Conservation (phyloP, 2,113 vertebrate genomes). For the Cryptomyrus ogoouensis region DNA sequence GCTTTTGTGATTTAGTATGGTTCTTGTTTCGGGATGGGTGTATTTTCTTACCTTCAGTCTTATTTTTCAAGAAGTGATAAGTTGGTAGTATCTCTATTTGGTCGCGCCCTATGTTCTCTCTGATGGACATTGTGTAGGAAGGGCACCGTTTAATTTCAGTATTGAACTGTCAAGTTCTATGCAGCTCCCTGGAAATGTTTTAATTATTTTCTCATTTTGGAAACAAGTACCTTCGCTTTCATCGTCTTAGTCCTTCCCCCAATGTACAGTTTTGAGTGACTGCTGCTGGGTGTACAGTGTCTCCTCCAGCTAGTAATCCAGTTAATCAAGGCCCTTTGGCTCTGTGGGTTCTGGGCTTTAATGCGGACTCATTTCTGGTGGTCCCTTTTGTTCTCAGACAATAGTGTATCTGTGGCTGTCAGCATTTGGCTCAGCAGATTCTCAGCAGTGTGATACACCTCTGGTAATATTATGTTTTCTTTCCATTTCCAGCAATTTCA, state of each 20-base stretch:
- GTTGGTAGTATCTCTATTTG: background rate
- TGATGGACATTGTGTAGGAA: background rate
- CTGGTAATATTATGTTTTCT: background rate
- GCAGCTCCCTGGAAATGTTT: background rate
- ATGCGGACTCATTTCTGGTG: background rate
- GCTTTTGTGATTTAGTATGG: background rate
- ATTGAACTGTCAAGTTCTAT: background rate
- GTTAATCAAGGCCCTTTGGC: background rate
- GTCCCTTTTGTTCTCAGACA: background rate
- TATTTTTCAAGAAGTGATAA: background rate
- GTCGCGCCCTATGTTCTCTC: background rate
- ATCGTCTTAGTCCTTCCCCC: background rate
- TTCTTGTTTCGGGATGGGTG: background rate
- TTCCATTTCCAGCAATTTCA: background rate
- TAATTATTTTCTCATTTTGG: background rate
- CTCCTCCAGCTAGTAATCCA: background rate
- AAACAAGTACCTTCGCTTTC: background rate
- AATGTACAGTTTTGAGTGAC: background rate
- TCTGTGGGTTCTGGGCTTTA: background rate
- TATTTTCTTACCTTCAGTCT: background rate
- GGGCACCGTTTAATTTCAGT: background rate
- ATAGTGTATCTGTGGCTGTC: background rate
- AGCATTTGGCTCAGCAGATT: background rate
- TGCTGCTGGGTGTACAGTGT: background rate
- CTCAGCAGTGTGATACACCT: background rate